phyloP scores from a whole-genome alignment of 2,888 invertebrate genomes.

The Orchesellides sinensis region DNA sequence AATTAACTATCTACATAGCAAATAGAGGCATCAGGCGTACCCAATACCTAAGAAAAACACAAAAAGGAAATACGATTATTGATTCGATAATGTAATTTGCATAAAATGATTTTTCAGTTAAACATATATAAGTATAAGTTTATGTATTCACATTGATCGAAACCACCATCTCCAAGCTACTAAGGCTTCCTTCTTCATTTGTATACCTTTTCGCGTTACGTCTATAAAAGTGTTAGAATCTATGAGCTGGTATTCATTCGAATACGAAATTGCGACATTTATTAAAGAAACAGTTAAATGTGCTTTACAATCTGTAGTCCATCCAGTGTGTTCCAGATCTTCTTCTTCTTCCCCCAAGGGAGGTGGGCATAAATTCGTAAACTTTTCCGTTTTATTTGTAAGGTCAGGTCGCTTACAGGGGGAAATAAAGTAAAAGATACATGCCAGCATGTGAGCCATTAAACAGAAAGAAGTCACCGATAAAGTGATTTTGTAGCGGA shows the following conservation, averaged over 20 bases:
- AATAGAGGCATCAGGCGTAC: neutral
- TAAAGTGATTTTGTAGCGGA: conserved; percentile 68
- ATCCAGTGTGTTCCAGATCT: conserved; percentile 15
- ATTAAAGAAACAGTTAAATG: neutral
- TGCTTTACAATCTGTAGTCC: conserved; percentile 49
- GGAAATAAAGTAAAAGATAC: conserved; percentile 70
- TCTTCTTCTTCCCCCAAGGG: too few relatives aligned
- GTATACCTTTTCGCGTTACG: neutral
- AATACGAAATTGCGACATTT: neutral
- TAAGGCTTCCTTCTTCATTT: conserved; percentile 9
- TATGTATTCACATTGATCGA: conserved; percentile 55
- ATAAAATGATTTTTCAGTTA: neutral
- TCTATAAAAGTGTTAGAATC: conserved; percentile 9
- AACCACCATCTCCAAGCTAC: conserved; percentile 69
- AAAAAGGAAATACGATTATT: neutral
- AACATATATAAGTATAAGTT: neutral
- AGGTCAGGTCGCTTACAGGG: conserved; percentile 44
- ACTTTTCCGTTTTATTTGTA: conserved; percentile 3
- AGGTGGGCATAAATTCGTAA: conserved; percentile 26
- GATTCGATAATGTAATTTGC: too few relatives aligned
- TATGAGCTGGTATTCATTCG: neutral
- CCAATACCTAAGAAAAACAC: conserved; percentile 28
- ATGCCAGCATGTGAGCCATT: conserved; percentile 72
- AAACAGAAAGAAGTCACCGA: conserved; percentile 69
- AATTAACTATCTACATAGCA: neutral